Percentiles rank a stretch among this genome's conserved stretches.
Conservation (phyloP, 2,113 vertebrate genomes). For the Boleophthalmus pectinirostris region DNA sequence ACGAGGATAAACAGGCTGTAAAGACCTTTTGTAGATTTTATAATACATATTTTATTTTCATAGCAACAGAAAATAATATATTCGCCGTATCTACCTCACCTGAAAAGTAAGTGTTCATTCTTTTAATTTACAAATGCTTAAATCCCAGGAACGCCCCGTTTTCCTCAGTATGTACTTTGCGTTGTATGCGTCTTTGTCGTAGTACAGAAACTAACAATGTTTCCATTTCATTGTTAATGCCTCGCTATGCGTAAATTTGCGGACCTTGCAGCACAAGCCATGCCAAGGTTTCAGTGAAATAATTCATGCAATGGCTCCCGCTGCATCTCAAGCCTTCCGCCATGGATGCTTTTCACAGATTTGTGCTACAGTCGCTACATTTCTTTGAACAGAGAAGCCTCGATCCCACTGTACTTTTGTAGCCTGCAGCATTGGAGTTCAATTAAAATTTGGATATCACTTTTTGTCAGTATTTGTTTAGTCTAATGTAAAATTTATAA, state of each 20-base stretch:
- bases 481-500: background rate
- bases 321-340: background rate
- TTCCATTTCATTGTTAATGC: background rate
- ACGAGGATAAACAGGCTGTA: background rate
- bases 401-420: background rate
- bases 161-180: background rate
- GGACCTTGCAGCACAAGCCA: background rate
- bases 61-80: background rate
- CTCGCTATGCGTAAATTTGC: background rate
- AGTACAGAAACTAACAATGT: background rate
- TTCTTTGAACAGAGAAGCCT: background rate
- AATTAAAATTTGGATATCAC: background rate
- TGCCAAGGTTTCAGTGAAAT: too few species aligned
- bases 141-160: conserved; percentile 46
- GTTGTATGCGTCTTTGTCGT: background rate
- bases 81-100: conserved; percentile 39
- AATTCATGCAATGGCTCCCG: background rate
- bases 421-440: background rate
- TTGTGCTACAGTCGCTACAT: background rate
- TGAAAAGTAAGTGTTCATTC: conserved; percentile 50
- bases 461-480: background rate
- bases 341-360: background rate
- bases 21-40: conserved; percentile 35
- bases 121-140: conserved; percentile 7
- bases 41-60: conserved; percentile 43